Base-by-base conservation (phyloP, 1,140 invertebrate species). In the Sweltsa coloradensis region DNA sequence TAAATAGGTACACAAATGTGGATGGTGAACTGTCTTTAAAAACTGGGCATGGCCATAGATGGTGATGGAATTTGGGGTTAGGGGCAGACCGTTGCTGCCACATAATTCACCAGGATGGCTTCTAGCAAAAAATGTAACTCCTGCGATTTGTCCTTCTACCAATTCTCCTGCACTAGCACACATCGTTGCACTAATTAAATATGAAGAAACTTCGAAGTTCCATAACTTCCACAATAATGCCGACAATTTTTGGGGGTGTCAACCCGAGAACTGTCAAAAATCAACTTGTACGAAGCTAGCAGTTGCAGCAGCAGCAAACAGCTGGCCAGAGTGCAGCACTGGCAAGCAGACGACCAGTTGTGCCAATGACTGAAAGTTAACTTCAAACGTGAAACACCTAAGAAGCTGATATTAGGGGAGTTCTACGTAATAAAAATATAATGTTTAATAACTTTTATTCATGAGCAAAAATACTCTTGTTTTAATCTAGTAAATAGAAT, bases 1-100 rank as follows among this genome's bases (percentile, higher is more conserved):
- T 7, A 97, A 66, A 70, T 96, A 97, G 49, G 79, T 75, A 56
- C 87, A 90, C 26, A 97, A 69, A 71, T 89, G 75, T 6, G 78
- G 74, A 67, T 94, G 87, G 47, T 76, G 67, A 36, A 95, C 68
- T 0, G 77, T 81, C 60, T 89, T 87, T 2, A 97, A 67, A 39
- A 78, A 70, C 60, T 94, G 89, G 42, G 92, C 86, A 58, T 81
- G 74, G 14, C 94, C 94, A 44, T 92, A 72, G 58, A 97, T 94
- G 47, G 86, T 85, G 45, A 97, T 92, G 1, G 92, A 96, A 68
- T 96, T 96, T 16, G 92, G 92, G 2, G 93, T 97, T 9, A 97
- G 67, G 0, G 93, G 94, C 25, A 97, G 68, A 13, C 94, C 93
- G 71, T 97, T 97, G 46, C 85, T 89, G 6, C 92, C 93, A 69